Evolutionary conservation across 2,797 vertebrate species (phyloP).

Genomic region (Lutjanus argentimaculatus): DNA sequence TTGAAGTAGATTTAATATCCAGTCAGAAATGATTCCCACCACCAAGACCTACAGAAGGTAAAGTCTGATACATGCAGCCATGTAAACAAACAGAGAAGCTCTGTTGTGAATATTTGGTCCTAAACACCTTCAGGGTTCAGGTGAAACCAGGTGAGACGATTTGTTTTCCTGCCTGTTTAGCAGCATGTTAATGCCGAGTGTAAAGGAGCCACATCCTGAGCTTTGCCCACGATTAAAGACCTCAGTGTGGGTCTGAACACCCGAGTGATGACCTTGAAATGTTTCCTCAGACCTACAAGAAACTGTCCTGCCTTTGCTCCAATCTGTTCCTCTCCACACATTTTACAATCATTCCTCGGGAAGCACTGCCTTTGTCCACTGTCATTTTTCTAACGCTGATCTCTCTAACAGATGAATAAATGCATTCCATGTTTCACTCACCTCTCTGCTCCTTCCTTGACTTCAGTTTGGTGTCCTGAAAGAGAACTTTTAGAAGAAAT

Average conservation of each 20-base stretch:
- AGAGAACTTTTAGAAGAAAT: not conserved
- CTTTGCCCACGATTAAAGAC: not conserved
- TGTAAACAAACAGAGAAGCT: no score
- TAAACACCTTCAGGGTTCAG: not conserved
- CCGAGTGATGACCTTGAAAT: conserved; percentile 44
- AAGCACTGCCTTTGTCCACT: conserved; percentile 73
- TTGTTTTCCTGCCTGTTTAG: not conserved
- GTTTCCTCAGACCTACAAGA: conserved; percentile 30
- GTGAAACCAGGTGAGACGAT: not conserved
- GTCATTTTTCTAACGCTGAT: conserved; percentile 79
- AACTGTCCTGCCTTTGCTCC: conserved; percentile 44
- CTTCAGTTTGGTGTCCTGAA: not conserved
- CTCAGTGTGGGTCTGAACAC: conserved; percentile 49
- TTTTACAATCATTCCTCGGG: conserved; percentile 64
- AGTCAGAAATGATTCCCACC: no score
- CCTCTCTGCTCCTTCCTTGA: conserved; percentile 21
- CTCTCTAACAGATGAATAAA: conserved; percentile 88
- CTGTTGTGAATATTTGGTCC: no score
- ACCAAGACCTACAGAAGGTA: no score
- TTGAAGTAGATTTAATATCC: no score
- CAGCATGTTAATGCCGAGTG: conserved; percentile 13
- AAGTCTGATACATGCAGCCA: no score
- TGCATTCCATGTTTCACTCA: conserved; percentile 77
- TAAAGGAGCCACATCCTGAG: not conserved
- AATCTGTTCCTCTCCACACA: conserved; percentile 45